A percentile compares a stretch with the other conserved stretches of the same genome.
Evolutionary conservation across 2,797 vertebrate species (phyloP).

Genomic region (Chrosomus eos): DNA sequence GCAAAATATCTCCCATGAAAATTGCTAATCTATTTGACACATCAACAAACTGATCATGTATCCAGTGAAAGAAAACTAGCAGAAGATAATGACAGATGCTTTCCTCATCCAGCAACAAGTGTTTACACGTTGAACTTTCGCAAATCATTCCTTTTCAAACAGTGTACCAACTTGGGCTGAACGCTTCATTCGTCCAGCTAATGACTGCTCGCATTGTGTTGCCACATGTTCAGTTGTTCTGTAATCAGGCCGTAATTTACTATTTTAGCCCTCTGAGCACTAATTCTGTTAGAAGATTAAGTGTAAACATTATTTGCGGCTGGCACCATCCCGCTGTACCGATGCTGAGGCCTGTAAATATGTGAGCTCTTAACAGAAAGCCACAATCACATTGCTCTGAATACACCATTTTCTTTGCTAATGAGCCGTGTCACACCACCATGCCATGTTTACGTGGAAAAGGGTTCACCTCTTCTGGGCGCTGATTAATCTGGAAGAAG

Average conservation of each 20-base stretch:
- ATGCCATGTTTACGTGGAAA: conserved; percentile 65
- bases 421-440: conserved; percentile 62
- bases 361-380: conserved; percentile 50
- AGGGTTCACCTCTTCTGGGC: conserved; percentile 55
- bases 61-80: conserved; percentile 45
- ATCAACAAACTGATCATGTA: conserved; percentile 29
- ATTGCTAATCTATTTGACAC: conserved; percentile 24
- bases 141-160: conserved; percentile 63
- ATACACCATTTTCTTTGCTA: conserved; percentile 65
- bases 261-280: conserved; percentile 51
- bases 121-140: conserved; percentile 58
- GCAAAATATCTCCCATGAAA: conserved; percentile 27
- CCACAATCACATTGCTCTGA: conserved; percentile 60
- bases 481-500: conserved; percentile 59
- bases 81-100: conserved; percentile 55
- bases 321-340: conserved; percentile 37
- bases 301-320: conserved; percentile 61
- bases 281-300: conserved; percentile 58
- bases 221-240: conserved; percentile 61
- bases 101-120: conserved; percentile 47
- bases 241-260: conserved; percentile 62
- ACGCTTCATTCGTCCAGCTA: conserved; percentile 56
- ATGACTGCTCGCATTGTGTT: conserved; percentile 56
- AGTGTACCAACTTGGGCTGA: conserved; percentile 47
- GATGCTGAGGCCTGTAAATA: conserved; percentile 53